Evolutionary conservation across 2,797 vertebrate genomes (phyloP).

Genomic region (Sebastes melanostomus): DNA sequence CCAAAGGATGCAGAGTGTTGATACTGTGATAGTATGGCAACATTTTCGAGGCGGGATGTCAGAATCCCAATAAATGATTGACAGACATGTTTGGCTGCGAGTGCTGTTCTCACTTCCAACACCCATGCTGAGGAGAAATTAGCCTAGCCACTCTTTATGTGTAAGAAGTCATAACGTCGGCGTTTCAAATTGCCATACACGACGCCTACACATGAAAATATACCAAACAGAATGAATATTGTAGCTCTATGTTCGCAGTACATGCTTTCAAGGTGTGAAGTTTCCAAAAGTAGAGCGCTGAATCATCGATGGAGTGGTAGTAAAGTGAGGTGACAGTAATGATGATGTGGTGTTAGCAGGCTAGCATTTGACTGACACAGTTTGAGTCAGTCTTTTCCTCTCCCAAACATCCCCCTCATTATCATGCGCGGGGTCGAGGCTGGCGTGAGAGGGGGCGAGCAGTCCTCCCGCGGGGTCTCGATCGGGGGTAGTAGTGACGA

Average conservation of each 20-base stretch:
- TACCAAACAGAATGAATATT: neutral
- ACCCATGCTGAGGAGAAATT: constrained; percentile 37
- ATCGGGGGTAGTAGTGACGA: constrained; percentile 57
- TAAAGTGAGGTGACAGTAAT: constrained; percentile 53
- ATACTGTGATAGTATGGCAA: constrained; percentile 44
- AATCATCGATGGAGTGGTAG: constrained; percentile 32
- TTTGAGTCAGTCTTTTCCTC: constrained; percentile 51
- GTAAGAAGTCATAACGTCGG: constrained; percentile 7
- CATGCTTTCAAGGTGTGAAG: constrained; percentile 39
- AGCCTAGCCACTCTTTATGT: constrained; percentile 21
- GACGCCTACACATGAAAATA: neutral
- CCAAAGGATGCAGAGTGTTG: constrained; percentile 30
- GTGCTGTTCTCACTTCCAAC: constrained; percentile 64
- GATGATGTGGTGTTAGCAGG: constrained; percentile 51
- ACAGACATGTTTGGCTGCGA: constrained; percentile 60
- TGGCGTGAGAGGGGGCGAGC: constrained; percentile 67
- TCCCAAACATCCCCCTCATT: constrained; percentile 63
- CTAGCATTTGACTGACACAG: constrained; percentile 54
- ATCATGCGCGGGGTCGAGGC: constrained; percentile 58
- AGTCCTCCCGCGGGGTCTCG: constrained; percentile 47
- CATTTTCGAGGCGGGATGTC: constrained; percentile 35
- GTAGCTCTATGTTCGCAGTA: neutral
- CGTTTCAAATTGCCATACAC: neutral
- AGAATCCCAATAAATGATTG: constrained; percentile 60
- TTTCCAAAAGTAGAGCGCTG: constrained; percentile 50